Evolutionary conservation across 2,113 vertebrate species (phyloP), one percentile per base, ranked within the genome.

Genomic region (Cygnus atratus): DNA sequence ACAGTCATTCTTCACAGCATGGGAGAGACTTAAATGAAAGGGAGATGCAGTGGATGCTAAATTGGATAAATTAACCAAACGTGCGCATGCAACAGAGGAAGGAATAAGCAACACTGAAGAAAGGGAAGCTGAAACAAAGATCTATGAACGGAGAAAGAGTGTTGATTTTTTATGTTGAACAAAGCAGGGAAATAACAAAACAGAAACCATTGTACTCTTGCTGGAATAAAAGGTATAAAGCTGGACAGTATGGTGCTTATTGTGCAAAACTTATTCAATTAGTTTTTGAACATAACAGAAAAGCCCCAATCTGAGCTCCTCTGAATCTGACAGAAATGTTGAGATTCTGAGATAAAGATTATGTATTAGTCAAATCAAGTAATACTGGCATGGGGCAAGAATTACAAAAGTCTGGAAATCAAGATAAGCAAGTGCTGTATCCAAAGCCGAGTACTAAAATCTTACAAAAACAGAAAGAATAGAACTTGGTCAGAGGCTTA

Each of bases 61-160:
- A 97, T 97, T 96, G 95, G 96, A 79, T 94, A 97, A 96, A 97
- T 96, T 95, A 96, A 85, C 67, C 4, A 87, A 95, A 97, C 96
- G 93, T 97, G 96, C 85, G 62, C 84, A 71, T 92, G 96, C 84
- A 96, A 88, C 70, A 92, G 91, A 81, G 50, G n/a, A 87, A 93
- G 66, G 50, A 96, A 97, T 96, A 95, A 97, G 86, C 71, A 88
- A 87, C 33, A 74, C 5, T 1, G 5, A 86, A 76, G 90, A 89
- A 88, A 96, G 48, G 19, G 58, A 95, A 82, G 74, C 57, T 8
- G 25, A 96, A 94, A 96, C 75, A 96, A 82, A 96, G 91, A 94
- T 96, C 91, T 89, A 70, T 94, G 88, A 84, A 46, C 41, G 76
- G 81, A 89, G 62, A 73, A 52, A 94, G 41, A n/a, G 28, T 88